Base-by-base conservation (phyloP, 2,888 invertebrate species). In the Malacosoma neustria region DNA sequence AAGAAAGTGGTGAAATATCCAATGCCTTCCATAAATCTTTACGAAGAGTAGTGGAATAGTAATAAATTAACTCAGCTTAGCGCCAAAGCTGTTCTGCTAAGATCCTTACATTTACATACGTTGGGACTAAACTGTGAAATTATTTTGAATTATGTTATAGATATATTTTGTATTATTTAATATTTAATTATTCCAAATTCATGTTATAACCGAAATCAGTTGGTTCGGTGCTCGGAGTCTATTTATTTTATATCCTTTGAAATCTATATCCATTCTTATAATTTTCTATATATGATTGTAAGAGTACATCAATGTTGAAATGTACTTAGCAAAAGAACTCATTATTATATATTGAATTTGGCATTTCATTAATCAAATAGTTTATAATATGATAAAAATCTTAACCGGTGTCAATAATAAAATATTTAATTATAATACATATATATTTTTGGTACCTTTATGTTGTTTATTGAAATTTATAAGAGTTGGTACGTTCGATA, bases 1-100 rank as follows among this genome's bases (percentile, higher is more conserved):
- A 22, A 6, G 22, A 6, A 7, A 4, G 22, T 22, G 22, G 22
- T 3, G 22, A 22, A 9, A 22, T 7, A 22, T 9, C 22, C 22
- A 22, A 22, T 22, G 22, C 51, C 52, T 54, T 51, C 59, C 56
- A 72, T 75, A 79, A 77, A 81, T 77, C 77, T 71, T 60, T 42
- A 43, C 49, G 54, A 22, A 54, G 73, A 72, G 66, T 71, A 71
- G 72, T 74, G 67, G 79, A 71, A 57, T 65, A 67, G 59, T 67
- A 56, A 81, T 81, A 81, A 80, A 81, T 80, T 7, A 75, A 79
- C 69, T 37, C 39, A 54, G 63, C 64, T 69, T 70, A 68, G 53
- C 49, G 48, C 43, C 46, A 42, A 47, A 47, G 43, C 50, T 42
- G 46, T 45, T 44, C 43, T 39, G 50, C 46, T 48, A 47, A 48